phyloP scores from a whole-genome alignment of 1,140 invertebrate species.

The Papilio dardanus region DNA sequence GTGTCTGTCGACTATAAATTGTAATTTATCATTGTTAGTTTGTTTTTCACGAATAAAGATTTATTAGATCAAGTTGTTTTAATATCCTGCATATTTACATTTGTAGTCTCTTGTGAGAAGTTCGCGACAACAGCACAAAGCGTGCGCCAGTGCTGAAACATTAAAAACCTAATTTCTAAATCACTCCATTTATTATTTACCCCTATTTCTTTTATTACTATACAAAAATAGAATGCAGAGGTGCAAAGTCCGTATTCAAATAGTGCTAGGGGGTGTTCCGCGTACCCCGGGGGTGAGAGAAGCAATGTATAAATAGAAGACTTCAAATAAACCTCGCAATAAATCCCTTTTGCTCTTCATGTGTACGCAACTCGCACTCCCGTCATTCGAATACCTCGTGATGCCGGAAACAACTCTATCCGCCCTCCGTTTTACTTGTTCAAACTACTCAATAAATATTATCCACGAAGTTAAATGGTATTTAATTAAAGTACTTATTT shows the following conservation, averaged over 20 bases:
- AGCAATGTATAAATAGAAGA: constrained; percentile 6
- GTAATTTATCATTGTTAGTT: constrained; percentile 13
- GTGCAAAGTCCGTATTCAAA: constrained; percentile 9
- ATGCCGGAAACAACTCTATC: constrained; percentile 6
- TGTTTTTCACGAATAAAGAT: background rate
- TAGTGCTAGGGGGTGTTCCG: background rate
- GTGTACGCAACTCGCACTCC: background rate
- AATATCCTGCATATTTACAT: no score
- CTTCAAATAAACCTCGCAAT: constrained; percentile 3
- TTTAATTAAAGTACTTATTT: background rate
- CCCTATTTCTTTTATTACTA: background rate
- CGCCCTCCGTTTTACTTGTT: background rate
- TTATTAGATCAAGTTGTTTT: background rate
- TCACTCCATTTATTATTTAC: background rate
- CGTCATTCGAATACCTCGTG: background rate
- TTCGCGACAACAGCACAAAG: no score
- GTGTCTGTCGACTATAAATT: constrained; percentile 6
- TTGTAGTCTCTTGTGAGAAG: no score
- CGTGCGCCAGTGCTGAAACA: background rate
- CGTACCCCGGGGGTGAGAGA: background rate
- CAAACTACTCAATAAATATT: background rate
- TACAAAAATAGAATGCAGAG: constrained; percentile 2
- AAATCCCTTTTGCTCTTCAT: background rate
- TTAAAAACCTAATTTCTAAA: background rate
- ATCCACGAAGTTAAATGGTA: background rate